Base-by-base conservation (phyloP, 2,888 invertebrate species). In the Agrilus mali region DNA sequence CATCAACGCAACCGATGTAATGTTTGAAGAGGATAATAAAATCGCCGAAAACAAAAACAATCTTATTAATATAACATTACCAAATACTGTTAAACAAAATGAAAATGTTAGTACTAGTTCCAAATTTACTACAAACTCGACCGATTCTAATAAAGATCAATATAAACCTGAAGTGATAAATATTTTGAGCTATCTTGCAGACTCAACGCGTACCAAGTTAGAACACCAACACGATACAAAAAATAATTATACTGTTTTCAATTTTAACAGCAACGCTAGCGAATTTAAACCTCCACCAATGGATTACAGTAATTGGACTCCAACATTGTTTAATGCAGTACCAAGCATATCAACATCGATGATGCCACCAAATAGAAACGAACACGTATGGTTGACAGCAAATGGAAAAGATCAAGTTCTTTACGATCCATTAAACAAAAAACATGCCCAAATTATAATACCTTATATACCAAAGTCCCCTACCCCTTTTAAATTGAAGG, bases 401-500 rank as follows among this genome's bases (percentile, higher is more conserved):
- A 41, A 45, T n/a, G 53, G 49, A 13, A 43, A 46, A 27, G 46
- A 42, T 10, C 43, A 45, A 45, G 42, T 50, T n/a, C 27, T 27
- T 10, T 27, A 27, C 10, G 27, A 27, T 27, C 27, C 27, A 10
- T 10, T 27, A 27, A 27, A 27, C 27, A 27, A 27, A 6, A 79
- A 80, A 60, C 72, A 81, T 60, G 75, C 82, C 7, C 87, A 87
- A 67, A 83, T 87, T 42, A 83, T 88, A 42, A 81, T 88, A 46
- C 88, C 88, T 0, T 87, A 87, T 54, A 82, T 27, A 27, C 27
- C 27, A 27, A 27, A 27, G 27, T 27, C 27, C 27, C 27, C 27
- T 27, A 10, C 27, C 2, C 27, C 27, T 10, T 27, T 27, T 4
- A 27, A 27, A 27, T 10, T 27, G 22, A 33, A 45, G 37, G n/a